Conservation (phyloP, 1,140 invertebrate genomes). For the Drosophila dunni region DNA sequence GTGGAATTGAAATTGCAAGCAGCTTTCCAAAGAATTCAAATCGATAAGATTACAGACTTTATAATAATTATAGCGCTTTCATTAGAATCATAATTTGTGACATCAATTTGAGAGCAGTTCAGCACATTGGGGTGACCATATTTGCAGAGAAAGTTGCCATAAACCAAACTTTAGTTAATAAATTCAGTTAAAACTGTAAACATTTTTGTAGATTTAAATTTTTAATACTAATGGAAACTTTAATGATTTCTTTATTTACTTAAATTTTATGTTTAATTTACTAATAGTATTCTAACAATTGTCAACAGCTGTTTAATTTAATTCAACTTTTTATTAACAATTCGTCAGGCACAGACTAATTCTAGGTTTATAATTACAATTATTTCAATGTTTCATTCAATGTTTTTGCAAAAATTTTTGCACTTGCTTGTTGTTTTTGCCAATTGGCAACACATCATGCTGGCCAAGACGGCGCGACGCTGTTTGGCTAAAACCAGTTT, state of each 20-base stretch:
- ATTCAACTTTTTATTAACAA: not conserved
- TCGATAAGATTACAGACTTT: not conserved
- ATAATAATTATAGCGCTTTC: not conserved
- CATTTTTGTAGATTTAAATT: too few relatives aligned
- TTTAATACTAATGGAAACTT: too few relatives aligned
- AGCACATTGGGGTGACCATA: not conserved
- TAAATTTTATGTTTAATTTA: too few relatives aligned
- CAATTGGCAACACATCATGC: not conserved
- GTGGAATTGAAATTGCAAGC: not conserved
- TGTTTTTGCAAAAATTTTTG: conserved; percentile 18
- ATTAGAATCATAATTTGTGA: not conserved
- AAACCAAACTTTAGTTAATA: too few relatives aligned
- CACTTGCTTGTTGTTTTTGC: not conserved
- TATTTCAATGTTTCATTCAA: conserved; percentile 20
- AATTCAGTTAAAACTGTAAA: too few relatives aligned
- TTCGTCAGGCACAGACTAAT: conserved; percentile 5
- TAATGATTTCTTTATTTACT: too few relatives aligned
- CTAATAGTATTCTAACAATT: too few relatives aligned
- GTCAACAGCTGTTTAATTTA: too few relatives aligned
- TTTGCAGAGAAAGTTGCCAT: not conserved
- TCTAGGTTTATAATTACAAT: conserved; percentile 19
- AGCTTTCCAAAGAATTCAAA: not conserved
- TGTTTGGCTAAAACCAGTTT: conserved; percentile 30
- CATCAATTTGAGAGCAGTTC: not conserved
- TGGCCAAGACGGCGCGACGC: not conserved